A percentile compares a stretch with the other conserved stretches of the same genome.
Evolutionary conservation across 2,888 invertebrate genomes (phyloP).

Genomic region (Diaphora mendica): DNA sequence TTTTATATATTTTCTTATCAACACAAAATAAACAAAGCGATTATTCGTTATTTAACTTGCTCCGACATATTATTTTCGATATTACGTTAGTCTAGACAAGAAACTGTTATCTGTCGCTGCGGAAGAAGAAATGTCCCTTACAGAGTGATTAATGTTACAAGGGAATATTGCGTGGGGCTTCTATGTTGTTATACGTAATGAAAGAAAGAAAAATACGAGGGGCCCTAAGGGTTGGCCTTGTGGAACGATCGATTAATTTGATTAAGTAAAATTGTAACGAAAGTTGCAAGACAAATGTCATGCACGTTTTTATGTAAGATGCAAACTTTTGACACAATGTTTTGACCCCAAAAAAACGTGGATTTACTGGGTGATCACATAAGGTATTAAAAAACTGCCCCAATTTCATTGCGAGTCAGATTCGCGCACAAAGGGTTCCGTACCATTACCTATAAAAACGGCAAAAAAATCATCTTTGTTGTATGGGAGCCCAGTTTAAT

Average conservation of each 20-base stretch:
- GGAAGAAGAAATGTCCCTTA: slow-evolving; percentile 10
- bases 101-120: slow-evolving; percentile 11
- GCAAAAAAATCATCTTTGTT: too few species aligned
- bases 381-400: too few species aligned
- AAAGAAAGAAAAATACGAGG: not conserved
- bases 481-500: too few species aligned
- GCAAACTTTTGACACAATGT: not conserved
- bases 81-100: slow-evolving; percentile 11
- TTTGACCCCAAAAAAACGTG: too few species aligned
- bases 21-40: slow-evolving; percentile 3
- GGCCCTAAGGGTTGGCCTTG: not conserved
- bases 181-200: not conserved
- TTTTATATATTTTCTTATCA: not conserved
- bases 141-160: slow-evolving; percentile 8
- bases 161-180: slow-evolving; percentile 3
- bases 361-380: too few species aligned
- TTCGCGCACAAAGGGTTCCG: too few species aligned
- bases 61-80: not conserved
- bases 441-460: too few species aligned
- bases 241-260: not conserved
- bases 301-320: not conserved
- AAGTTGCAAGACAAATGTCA: not conserved
- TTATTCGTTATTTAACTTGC: slow-evolving; percentile 12
- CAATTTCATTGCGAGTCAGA: too few species aligned
- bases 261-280: not conserved